Conservation (phyloP, 2,113 vertebrate genomes). For the Eudyptes chrysolophus region DNA sequence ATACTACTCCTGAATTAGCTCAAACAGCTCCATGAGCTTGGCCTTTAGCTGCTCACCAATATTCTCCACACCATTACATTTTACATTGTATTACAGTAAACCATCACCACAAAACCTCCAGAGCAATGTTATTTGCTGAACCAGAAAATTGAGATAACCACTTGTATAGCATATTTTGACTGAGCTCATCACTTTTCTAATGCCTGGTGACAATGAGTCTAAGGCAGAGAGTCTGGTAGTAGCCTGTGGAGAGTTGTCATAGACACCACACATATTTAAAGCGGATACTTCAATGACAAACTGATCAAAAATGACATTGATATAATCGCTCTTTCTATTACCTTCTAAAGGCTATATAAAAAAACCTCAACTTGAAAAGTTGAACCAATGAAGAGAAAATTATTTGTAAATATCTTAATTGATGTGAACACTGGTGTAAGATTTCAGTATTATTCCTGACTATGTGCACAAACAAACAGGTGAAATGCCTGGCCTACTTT, state of each 20-base stretch:
- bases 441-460: background rate
- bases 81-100: background rate
- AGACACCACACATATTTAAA: background rate
- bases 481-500: background rate
- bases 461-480: background rate
- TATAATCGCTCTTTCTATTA: accelerated
- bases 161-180: background rate
- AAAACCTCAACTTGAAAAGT: background rate
- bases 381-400: background rate
- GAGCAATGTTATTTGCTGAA: slow-evolving; percentile 36
- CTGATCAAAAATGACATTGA: background rate
- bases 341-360: background rate
- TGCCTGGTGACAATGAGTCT: background rate
- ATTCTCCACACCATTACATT: slow-evolving; percentile 30
- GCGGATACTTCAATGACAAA: background rate
- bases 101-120: background rate
- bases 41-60: background rate
- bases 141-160: slow-evolving; percentile 43
- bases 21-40: background rate
- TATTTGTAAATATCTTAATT: background rate
- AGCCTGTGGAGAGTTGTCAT: background rate
- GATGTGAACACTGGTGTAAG: background rate
- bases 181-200: background rate
- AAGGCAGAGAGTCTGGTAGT: background rate
- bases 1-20: background rate